A percentile compares a stretch with the other conserved stretches of the same genome.
These are phyloP conservation scores for Andricus quercusramuli DNA, from an alignment of 2,888 invertebrate species.

Conservation along the genomic window DNA sequence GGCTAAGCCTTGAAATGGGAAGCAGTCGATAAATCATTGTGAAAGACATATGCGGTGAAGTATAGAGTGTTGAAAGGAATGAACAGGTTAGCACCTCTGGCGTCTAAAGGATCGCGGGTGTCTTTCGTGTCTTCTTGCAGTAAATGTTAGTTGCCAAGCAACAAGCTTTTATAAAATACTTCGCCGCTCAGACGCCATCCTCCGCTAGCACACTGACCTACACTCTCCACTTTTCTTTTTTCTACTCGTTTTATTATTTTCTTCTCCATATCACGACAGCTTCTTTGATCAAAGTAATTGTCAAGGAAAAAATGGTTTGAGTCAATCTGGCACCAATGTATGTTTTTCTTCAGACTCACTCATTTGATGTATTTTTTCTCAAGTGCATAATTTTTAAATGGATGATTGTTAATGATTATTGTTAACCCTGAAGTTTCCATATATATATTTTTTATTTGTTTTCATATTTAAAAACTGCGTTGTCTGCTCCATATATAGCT, in stretches of 20 bases:
- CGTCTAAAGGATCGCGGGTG: constrained; percentile 43
- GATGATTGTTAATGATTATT: too few species aligned
- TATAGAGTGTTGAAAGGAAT: constrained; percentile 32
- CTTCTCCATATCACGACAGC: not conserved
- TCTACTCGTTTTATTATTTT: not conserved
- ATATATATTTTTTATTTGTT: too few species aligned
- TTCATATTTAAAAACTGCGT: too few species aligned
- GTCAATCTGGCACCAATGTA: not conserved
- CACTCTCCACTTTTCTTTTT: constrained; percentile 52
- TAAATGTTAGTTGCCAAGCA: constrained; percentile 66
- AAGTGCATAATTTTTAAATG: too few species aligned
- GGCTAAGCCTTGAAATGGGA: constrained; percentile 27
- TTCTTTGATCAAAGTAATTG: not conserved
- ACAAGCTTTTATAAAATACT: constrained; percentile 63
- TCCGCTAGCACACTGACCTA: constrained; percentile 68
- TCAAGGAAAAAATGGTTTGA: not conserved
- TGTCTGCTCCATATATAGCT: too few species aligned
- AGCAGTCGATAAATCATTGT: constrained; percentile 31
- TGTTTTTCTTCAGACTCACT: too few species aligned
- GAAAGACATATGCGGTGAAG: constrained; percentile 7
- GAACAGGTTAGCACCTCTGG: constrained; percentile 49
- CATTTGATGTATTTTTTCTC: too few species aligned
- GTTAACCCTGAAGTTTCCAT: too few species aligned
- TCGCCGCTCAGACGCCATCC: constrained; percentile 59
- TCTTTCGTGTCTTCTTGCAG: constrained; percentile 45